These are phyloP conservation scores for Burhinus oedicnemus DNA, from an alignment of 2,113 vertebrate species.

Conservation along the genomic window DNA sequence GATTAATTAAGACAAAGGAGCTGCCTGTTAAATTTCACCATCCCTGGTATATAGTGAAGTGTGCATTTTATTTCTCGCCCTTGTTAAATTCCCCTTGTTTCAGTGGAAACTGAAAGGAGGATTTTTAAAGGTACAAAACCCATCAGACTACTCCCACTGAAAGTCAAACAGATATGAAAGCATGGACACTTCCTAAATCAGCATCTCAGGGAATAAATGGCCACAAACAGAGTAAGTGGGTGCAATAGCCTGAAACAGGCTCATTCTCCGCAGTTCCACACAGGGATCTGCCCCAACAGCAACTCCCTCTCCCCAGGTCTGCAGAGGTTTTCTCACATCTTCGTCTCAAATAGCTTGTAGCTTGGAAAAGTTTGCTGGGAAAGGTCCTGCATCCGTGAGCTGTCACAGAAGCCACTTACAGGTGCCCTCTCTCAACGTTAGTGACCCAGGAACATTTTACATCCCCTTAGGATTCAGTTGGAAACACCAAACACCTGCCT, in stretches of 20 bases:
- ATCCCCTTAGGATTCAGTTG: accelerated
- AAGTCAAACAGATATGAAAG: not conserved
- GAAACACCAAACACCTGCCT: not conserved
- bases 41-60: accelerated
- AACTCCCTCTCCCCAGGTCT: not conserved
- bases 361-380: not conserved
- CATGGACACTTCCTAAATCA: not conserved
- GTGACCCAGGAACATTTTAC: not conserved
- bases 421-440: accelerated
- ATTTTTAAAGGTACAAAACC: not conserved
- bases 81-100: not conserved
- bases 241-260: accelerated
- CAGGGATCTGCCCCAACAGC: not conserved
- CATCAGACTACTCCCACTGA: not conserved
- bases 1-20: not conserved
- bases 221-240: accelerated
- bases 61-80: not conserved
- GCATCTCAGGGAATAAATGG: accelerated
- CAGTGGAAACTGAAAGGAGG: not conserved
- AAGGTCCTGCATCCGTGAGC: not conserved
- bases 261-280: accelerated
- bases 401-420: accelerated
- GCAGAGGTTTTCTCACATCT: not conserved
- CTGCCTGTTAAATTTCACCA: not conserved
- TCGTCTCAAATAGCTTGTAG: accelerated